A percentile compares a stretch with the other conserved stretches of the same genome.
phyloP scores from a whole-genome alignment of 2,797 vertebrate species.

The Sebastes melanostomus region DNA sequence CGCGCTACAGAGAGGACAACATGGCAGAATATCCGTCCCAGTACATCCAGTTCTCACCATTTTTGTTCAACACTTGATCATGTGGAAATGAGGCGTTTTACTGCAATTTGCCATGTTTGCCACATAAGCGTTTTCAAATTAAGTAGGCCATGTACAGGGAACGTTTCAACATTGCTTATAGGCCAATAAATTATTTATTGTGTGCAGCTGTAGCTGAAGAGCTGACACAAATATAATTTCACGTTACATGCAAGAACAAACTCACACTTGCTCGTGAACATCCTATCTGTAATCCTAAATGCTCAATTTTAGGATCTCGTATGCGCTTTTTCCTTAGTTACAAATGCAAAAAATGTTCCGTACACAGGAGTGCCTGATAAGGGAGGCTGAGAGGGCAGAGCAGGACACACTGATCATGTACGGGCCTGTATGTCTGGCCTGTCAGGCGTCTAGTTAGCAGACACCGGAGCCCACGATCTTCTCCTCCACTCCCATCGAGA shows the following conservation, averaged over 20 bases:
- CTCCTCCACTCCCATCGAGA: slow-evolving; percentile 16
- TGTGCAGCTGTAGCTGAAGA: slow-evolving; percentile 12
- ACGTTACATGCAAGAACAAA: slow-evolving; percentile 6
- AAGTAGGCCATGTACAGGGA: slow-evolving; percentile 7
- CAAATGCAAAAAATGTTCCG: not conserved
- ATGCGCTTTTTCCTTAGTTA: not conserved
- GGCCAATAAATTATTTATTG: slow-evolving; percentile 33
- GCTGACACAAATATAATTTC: slow-evolving; percentile 10
- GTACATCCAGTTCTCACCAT: not conserved
- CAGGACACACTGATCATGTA: slow-evolving; percentile 18
- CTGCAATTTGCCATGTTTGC: not conserved
- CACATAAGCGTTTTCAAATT: not conserved
- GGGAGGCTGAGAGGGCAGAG: not conserved
- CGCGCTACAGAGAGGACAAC: slow-evolving; percentile 1
- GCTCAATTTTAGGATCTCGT: not conserved
- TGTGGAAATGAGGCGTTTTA: not conserved
- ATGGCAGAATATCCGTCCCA: not conserved
- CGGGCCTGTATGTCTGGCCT: not conserved
- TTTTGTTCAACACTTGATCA: not conserved
- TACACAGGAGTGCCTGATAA: not conserved
- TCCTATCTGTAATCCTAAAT: not conserved
- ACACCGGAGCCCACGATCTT: not conserved
- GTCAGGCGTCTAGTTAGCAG: slow-evolving; percentile 30
- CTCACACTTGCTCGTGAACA: not conserved
- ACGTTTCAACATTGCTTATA: slow-evolving; percentile 12